Conservation (phyloP, 2,888 invertebrate genomes). For the Bellardia pandia region DNA sequence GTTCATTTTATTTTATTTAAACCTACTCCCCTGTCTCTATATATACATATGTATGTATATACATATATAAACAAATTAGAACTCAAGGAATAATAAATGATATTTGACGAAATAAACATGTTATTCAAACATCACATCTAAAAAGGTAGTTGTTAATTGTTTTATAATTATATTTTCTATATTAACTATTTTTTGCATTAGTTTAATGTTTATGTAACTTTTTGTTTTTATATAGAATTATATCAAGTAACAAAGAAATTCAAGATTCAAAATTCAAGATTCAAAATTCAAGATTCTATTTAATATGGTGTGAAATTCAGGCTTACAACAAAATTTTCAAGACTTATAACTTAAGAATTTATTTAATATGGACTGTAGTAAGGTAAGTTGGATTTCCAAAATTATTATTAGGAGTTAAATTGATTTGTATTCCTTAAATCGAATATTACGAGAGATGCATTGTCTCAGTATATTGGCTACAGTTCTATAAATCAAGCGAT, state of each 20-base stretch:
- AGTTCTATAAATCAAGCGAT: too few species aligned
- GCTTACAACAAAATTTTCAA: too few species aligned
- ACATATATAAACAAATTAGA: conserved; percentile 53
- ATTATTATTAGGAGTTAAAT: too few species aligned
- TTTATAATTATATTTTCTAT: neutral
- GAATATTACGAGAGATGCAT: too few species aligned
- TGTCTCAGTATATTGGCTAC: too few species aligned
- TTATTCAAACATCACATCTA: conserved; percentile 26
- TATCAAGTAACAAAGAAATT: neutral
- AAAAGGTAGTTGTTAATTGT: conserved; percentile 1
- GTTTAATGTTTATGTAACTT: neutral
- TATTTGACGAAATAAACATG: conserved; percentile 53
- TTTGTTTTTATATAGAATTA: too few species aligned
- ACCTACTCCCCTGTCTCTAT: conserved; percentile 16
- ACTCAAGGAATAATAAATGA: conserved; percentile 64
- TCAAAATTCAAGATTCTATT: neutral
- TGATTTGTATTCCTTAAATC: neutral
- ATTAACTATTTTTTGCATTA: neutral
- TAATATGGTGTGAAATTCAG: too few species aligned
- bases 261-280: neutral
- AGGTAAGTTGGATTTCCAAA: neutral
- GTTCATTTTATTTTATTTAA: neutral
- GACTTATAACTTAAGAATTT: neutral
- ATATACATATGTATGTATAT: neutral
- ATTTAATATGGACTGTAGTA: neutral